These are phyloP conservation scores for Microctenopoma stevenorrisi DNA, from an alignment of 2,797 vertebrate genomes.

Conservation along the genomic window DNA sequence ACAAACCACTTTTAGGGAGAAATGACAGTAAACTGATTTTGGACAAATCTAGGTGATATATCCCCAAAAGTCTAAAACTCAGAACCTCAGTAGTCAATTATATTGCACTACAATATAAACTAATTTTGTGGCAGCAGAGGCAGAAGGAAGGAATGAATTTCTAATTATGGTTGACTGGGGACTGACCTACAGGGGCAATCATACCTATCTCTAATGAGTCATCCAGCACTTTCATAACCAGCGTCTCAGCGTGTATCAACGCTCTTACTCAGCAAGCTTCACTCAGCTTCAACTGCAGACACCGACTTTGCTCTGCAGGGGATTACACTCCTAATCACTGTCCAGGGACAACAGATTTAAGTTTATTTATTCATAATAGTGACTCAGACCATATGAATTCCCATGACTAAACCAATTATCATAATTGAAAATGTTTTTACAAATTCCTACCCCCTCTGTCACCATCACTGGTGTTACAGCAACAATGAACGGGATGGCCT, in stretches of 20 bases:
- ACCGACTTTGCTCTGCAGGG: background rate
- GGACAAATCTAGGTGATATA: constrained; percentile 20
- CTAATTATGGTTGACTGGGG: constrained; percentile 9
- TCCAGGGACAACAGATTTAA: background rate
- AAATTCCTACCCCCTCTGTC: background rate
- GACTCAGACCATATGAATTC: background rate
- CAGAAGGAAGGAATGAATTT: constrained; percentile 26
- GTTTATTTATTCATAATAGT: background rate
- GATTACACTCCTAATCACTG: background rate
- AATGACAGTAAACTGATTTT: constrained; percentile 3
- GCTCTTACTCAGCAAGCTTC: background rate
- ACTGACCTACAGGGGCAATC: constrained; percentile 1
- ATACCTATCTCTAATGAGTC: constrained; percentile 7
- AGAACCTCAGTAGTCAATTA: constrained; percentile 68
- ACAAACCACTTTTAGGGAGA: constrained; percentile 27
- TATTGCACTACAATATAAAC: constrained; percentile 74
- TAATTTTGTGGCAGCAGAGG: background rate
- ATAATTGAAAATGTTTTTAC: background rate
- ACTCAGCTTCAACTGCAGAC: background rate
- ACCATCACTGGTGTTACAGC: constrained; percentile 13
- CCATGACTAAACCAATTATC: background rate
- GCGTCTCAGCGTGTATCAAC: background rate
- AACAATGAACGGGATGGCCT: background rate
- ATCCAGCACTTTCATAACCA: constrained; percentile 5
- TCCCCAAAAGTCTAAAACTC: constrained; percentile 10